Base-by-base conservation (phyloP, 2,797 vertebrate genomes). In the Crenuchus spilurus region DNA sequence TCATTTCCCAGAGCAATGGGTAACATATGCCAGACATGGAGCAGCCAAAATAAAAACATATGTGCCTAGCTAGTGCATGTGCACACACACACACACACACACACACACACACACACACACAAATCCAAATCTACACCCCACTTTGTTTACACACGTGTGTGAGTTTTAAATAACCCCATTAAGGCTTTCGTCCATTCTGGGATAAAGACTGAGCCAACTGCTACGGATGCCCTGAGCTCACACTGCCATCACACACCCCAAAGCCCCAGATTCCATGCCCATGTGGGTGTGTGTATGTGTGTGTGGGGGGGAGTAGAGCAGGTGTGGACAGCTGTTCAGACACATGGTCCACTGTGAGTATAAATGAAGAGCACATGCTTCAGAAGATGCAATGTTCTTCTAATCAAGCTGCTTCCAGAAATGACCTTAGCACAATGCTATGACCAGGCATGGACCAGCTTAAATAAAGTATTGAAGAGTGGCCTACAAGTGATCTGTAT, bases 11-110 rank as follows among this genome's bases (percentile, higher is more conserved):
- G 54, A 5, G 31, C 42, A 69, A 65, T 26, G 37, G 75, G 42
- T 48, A 75, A 74, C 66, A 75, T 63, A 26, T 66, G 72, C 14
- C 62, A 72, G 67, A 62, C 30, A 74, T 58, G 60, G 72, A 37
- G 48, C 41, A 22, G 58, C 20, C 28, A 65, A 71, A 63, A 61
- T 35, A 18, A 41, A 30, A 61, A 22, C 48, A 69, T 44, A 54
- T 39, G 41, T 44, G 31, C 22, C 39, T 18, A 0, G 46, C 70
- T 79, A 26, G 44, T 16, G 20, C 46, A 65, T 49, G 49, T 46
- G 54, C 70, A 37, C 20, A 61, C 67, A 18, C 73, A 48, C 58
- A 61, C 51, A 30, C 26, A 52, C 48, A 54, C 72, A 41, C 22
- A 65, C 69, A 24, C 72, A 52, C 61, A 62, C 41, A 60, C 73